A percentile compares a stretch with the other conserved stretches of the same genome.
phyloP scores from a whole-genome alignment of 2,797 vertebrate genomes.

The Molossus molossus region DNA sequence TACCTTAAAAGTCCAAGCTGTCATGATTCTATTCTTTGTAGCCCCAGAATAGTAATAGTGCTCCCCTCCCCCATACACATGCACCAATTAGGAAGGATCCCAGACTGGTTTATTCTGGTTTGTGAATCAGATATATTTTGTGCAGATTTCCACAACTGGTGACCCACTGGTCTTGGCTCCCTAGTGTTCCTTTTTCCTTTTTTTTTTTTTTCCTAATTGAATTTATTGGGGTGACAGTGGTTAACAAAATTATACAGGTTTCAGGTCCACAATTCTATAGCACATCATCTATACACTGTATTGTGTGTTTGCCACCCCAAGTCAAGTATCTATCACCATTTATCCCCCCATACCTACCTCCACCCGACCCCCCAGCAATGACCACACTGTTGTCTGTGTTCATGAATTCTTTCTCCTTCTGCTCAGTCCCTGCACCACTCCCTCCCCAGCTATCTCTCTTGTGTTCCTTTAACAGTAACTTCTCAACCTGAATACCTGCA shows the following conservation, averaged over 20 bases:
- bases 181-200: neutral
- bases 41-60: neutral
- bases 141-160: neutral
- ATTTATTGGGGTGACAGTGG: neutral
- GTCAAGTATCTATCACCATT: neutral
- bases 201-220: neutral
- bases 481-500: neutral
- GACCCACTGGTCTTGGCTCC: neutral
- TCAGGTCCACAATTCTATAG: neutral
- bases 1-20: neutral
- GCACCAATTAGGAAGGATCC: neutral
- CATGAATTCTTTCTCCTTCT: neutral
- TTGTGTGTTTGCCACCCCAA: neutral
- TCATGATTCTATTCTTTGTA: neutral
- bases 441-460: neutral
- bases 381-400: neutral
- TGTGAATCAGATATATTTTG: slow-evolving; percentile 5
- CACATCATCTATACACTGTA: neutral
- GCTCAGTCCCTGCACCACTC: neutral
- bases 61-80: neutral
- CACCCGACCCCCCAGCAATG: neutral
- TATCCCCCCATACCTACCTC: neutral
- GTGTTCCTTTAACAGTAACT: neutral
- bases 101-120: neutral
- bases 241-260: neutral